phyloP scores from a whole-genome alignment of 2,888 invertebrate species.

The Cheiracanthium punctorium region DNA sequence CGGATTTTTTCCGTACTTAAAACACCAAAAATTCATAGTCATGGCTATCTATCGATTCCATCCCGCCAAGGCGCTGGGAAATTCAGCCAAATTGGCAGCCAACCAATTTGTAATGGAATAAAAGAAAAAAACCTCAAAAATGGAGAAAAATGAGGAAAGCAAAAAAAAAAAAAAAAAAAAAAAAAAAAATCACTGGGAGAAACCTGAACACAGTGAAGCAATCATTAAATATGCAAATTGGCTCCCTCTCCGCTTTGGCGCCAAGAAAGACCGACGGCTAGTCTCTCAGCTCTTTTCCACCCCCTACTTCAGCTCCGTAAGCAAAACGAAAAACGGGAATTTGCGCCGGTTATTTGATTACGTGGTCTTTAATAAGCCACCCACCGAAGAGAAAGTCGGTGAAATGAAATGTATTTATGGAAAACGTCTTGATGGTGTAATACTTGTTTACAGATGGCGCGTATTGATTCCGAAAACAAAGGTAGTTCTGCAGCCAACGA shows the following conservation, averaged over 20 bases:
- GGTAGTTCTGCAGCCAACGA: not conserved
- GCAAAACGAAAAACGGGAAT: constrained; percentile 30
- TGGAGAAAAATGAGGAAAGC: not conserved
- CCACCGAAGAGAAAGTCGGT: not conserved
- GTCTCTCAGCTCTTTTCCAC: not conserved
- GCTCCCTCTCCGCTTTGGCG: constrained; percentile 47
- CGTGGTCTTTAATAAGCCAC: constrained; percentile 39
- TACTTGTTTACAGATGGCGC: constrained; percentile 20
- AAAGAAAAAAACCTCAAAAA: constrained; percentile 29
- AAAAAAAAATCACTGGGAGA: constrained; percentile 32
- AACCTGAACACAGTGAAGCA: constrained; percentile 44
- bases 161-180: not conserved
- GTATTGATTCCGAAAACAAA: constrained; percentile 28
- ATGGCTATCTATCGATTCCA: constrained; percentile 43
- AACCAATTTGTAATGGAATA: constrained; percentile 42
- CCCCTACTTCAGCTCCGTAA: not conserved
- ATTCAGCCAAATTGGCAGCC: constrained; percentile 57
- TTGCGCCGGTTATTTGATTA: constrained; percentile 22
- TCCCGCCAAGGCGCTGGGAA: constrained; percentile 41
- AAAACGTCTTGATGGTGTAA: constrained; percentile 17
- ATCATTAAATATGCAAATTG: constrained; percentile 64
- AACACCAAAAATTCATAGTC: too few species aligned
- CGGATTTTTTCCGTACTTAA: too few species aligned
- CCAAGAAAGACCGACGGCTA: constrained; percentile 48
- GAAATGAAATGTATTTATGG: constrained; percentile 37